phyloP scores from a whole-genome alignment of 2,113 vertebrate genomes.

The Calyptommatus sinebrachiatus region DNA sequence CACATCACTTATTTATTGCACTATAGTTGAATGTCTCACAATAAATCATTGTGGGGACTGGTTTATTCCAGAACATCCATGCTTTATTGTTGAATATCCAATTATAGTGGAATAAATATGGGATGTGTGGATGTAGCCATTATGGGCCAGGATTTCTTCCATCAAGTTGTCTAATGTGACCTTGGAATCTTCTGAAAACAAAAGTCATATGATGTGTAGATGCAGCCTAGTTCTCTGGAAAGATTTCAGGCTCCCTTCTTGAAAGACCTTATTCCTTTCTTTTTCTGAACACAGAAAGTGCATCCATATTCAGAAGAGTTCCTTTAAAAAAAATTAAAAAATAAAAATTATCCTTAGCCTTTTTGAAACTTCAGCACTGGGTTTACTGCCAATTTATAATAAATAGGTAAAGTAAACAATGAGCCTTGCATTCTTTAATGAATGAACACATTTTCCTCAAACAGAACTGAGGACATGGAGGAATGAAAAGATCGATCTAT shows the following conservation, averaged over 20 bases:
- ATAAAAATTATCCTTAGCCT: slow-evolving; percentile 9
- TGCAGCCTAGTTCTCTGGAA: background rate
- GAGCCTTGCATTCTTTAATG: slow-evolving; percentile 22
- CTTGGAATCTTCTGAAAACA: too few species aligned
- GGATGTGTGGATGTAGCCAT: too few species aligned
- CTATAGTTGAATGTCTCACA: too few species aligned
- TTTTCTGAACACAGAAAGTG: slow-evolving; percentile 41
- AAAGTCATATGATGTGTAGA: too few species aligned
- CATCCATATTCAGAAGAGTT: slow-evolving; percentile 31
- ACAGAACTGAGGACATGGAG: slow-evolving; percentile 15
- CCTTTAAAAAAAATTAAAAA: slow-evolving; percentile 19
- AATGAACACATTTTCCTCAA: slow-evolving; percentile 19
- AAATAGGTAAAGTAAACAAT: slow-evolving; percentile 56
- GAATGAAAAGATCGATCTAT: slow-evolving; percentile 35
- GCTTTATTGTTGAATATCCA: too few species aligned
- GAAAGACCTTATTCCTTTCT: slow-evolving; percentile 37
- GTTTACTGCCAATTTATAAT: slow-evolving; percentile 35
- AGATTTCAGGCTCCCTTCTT: slow-evolving; percentile 9
- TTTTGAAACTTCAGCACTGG: background rate
- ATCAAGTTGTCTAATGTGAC: too few species aligned
- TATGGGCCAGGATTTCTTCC: too few species aligned
- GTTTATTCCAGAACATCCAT: too few species aligned
- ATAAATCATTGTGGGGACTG: too few species aligned
- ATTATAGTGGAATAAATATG: too few species aligned
- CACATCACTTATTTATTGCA: too few species aligned